Conservation (phyloP, 92 coral and sea anemone genomes). For the Palythoa grandis region DNA sequence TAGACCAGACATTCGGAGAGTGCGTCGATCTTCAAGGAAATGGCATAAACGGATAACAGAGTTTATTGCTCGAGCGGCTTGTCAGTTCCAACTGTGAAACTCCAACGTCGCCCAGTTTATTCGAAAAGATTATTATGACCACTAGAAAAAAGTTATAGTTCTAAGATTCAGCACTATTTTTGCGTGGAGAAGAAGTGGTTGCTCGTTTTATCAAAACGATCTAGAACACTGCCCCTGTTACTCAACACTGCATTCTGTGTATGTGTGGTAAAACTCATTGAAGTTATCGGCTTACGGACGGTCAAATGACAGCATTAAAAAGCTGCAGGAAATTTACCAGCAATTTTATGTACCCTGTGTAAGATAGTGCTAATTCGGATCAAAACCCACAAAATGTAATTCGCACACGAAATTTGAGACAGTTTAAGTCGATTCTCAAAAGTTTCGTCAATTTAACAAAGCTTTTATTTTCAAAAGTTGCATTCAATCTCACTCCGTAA, state of each 20-base stretch:
- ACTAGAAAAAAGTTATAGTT: too few relatives aligned
- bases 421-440: neutral
- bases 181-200: neutral
- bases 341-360: conserved; percentile 2
- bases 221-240: neutral
- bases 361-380: conserved; percentile 21
- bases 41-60: conserved; percentile 27
- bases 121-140: neutral
- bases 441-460: neutral
- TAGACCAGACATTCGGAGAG: conserved; percentile 11
- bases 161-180: neutral
- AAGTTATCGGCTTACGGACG: conserved; percentile 19
- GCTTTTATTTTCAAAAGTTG: neutral
- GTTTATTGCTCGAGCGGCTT: conserved; percentile 20
- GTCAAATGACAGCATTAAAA: conserved; percentile 8
- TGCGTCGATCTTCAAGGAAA: neutral
- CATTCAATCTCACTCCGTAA: neutral
- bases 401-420: conserved; percentile 19
- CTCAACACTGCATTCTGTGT: neutral
- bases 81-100: neutral
- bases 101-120: conserved; percentile 15
- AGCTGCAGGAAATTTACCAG: conserved; percentile 23
- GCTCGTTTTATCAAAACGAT: conserved; percentile 5
- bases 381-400: conserved; percentile 17
- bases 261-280: conserved; percentile 12